Evolutionary conservation across 2,113 vertebrate genomes (phyloP).

Genomic region (Echinops telfairi): DNA sequence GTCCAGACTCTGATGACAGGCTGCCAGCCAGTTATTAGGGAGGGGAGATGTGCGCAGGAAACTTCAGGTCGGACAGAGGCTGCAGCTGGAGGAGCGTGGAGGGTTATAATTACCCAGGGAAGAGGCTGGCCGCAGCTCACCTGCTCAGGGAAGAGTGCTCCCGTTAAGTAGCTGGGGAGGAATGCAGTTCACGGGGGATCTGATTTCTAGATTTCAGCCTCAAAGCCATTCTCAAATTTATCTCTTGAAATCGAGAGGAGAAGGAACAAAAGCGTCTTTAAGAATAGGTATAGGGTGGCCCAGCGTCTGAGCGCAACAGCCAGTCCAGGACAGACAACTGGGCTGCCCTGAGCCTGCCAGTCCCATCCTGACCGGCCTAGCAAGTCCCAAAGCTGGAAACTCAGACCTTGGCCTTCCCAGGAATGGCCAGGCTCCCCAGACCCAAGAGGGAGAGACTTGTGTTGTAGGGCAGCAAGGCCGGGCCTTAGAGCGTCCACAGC

Average conservation of each 20-base stretch:
- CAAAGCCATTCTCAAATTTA: constrained; percentile 57
- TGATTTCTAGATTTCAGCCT: constrained; percentile 26
- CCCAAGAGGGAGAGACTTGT: background rate
- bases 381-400: background rate
- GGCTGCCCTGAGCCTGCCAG: background rate
- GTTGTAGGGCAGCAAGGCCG: background rate
- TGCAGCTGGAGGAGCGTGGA: background rate
- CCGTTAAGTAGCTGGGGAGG: background rate
- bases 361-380: background rate
- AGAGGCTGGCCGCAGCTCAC: background rate
- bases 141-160: constrained; percentile 13
- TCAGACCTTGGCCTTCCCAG: background rate
- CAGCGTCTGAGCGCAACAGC: background rate
- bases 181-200: background rate
- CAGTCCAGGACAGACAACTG: background rate
- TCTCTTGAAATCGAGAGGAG: constrained; percentile 11
- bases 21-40: constrained; percentile 61
- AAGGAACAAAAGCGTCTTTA: constrained; percentile 58
- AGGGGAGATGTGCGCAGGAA: background rate
- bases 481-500: background rate
- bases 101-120: constrained; percentile 50
- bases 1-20: background rate
- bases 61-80: constrained; percentile 12
- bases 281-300: background rate
- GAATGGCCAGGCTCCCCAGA: background rate